A percentile compares a stretch with the other conserved stretches of the same genome.
Conservation (phyloP, 2,113 vertebrate species). For the Ageneiosus marmoratus region DNA sequence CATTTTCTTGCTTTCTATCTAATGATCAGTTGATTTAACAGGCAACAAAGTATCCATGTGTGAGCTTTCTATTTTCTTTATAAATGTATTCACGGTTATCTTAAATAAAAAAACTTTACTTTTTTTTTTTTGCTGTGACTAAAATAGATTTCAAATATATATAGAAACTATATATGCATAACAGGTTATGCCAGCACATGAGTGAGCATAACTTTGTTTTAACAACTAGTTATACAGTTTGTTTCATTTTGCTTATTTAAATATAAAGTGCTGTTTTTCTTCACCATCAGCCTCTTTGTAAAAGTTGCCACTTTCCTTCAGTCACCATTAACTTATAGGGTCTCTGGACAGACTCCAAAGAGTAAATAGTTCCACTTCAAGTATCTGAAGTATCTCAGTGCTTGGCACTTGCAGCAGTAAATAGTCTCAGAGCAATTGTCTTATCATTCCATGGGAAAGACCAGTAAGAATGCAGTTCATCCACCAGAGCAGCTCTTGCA, state of each 20-base stretch:
- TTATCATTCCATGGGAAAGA: constrained; percentile 47
- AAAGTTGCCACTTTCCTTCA: constrained; percentile 14
- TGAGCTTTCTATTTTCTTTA: not conserved
- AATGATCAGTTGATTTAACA: constrained; percentile 18
- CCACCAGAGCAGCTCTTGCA: not conserved
- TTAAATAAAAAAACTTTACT: not conserved
- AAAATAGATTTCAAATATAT: not conserved
- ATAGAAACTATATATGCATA: not conserved
- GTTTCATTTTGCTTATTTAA: not conserved
- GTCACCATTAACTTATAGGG: constrained; percentile 42
- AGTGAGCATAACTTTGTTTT: not conserved
- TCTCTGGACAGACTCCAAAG: constrained; percentile 33
- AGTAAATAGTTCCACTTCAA: constrained; percentile 23
- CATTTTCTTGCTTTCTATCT: constrained; percentile 22
- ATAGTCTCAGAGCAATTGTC: constrained; percentile 47
- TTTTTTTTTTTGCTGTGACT: not conserved
- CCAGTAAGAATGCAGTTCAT: constrained; percentile 32
- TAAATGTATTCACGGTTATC: not conserved
- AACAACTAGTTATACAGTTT: not conserved
- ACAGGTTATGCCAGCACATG: not conserved
- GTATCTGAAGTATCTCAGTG: constrained; percentile 45
- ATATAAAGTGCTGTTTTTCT: not conserved
- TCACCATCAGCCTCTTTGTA: not conserved
- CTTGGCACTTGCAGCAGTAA: constrained; percentile 33
- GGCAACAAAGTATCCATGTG: not conserved